Percentiles rank a stretch among this genome's conserved stretches.
Evolutionary conservation across 2,113 vertebrate species (phyloP).

Genomic region (cattle (Bos taurus)): DNA sequence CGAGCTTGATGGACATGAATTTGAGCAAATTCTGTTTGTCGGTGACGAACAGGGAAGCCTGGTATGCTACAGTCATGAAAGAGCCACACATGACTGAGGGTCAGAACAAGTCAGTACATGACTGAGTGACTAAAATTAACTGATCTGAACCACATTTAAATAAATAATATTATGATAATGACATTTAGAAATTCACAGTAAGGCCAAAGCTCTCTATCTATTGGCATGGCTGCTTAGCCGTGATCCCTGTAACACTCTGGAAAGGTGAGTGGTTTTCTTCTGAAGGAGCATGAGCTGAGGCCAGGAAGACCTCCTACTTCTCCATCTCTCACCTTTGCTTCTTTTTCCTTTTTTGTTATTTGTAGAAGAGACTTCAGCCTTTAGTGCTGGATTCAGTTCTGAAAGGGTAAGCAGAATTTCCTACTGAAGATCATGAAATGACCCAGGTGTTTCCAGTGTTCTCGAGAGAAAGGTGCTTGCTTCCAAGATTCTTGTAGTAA

Average conservation of each 20-base stretch:
- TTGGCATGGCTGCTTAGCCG: background rate
- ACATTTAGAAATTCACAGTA: constrained; percentile 68
- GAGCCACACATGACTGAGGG: too few species aligned
- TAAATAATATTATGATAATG: constrained; percentile 82
- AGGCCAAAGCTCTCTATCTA: constrained; percentile 42
- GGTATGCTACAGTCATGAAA: background rate
- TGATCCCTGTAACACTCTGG: constrained; percentile 6
- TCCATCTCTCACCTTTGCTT: background rate
- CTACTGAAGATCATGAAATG: constrained; percentile 56
- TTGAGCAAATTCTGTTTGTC: background rate
- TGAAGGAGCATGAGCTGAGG: background rate
- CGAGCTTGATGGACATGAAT: background rate
- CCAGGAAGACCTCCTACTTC: background rate
- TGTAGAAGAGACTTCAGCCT: constrained; percentile 62
- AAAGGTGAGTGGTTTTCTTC: background rate
- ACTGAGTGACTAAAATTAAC: background rate
- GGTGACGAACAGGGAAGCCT: background rate
- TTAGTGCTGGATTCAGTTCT: constrained; percentile 40
- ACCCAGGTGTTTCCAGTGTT: constrained; percentile 52
- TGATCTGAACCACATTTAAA: constrained; percentile 74
- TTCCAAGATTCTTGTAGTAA: constrained; percentile 27
- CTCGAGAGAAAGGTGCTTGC: constrained; percentile 60
- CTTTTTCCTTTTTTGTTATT: background rate
- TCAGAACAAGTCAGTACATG: background rate
- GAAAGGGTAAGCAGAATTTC: constrained; percentile 68